These are phyloP conservation scores for Pseudochromis fuscus DNA, from an alignment of 2,797 vertebrate species.

Conservation along the genomic window DNA sequence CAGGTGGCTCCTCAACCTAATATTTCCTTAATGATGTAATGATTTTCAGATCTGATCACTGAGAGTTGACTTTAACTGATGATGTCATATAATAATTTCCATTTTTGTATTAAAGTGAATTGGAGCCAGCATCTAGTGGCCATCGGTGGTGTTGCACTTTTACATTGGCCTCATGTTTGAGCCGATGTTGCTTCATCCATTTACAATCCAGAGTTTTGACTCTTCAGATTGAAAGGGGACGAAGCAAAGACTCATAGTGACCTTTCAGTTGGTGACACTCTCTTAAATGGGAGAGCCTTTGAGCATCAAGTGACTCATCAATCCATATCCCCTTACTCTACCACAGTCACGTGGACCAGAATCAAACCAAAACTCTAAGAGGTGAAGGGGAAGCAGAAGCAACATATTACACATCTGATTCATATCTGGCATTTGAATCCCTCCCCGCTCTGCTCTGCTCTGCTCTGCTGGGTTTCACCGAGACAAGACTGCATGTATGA, in stretches of 20 bases:
- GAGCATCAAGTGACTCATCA: constrained; percentile 40
- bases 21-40: too few species aligned
- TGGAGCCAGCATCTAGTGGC: too few species aligned
- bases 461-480: constrained; percentile 42
- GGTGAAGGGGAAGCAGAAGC: neutral
- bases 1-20: too few species aligned
- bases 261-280: constrained; percentile 41
- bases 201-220: too few species aligned
- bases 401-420: constrained; percentile 54
- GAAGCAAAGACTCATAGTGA: constrained; percentile 24
- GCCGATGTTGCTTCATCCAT: too few species aligned
- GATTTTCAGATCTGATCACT: too few species aligned
- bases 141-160: too few species aligned
- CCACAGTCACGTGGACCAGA: constrained; percentile 19
- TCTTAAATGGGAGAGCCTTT: constrained; percentile 15
- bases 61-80: too few species aligned
- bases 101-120: too few species aligned
- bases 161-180: too few species aligned
- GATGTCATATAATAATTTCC: too few species aligned
- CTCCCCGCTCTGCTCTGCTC: constrained; percentile 33
- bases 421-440: constrained; percentile 67
- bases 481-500: constrained; percentile 62
- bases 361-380: constrained; percentile 5
- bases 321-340: constrained; percentile 44
- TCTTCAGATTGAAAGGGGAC: constrained; percentile 17